Evolutionary conservation across 2,888 invertebrate genomes (phyloP).

Genomic region (Catocala fraxini): DNA sequence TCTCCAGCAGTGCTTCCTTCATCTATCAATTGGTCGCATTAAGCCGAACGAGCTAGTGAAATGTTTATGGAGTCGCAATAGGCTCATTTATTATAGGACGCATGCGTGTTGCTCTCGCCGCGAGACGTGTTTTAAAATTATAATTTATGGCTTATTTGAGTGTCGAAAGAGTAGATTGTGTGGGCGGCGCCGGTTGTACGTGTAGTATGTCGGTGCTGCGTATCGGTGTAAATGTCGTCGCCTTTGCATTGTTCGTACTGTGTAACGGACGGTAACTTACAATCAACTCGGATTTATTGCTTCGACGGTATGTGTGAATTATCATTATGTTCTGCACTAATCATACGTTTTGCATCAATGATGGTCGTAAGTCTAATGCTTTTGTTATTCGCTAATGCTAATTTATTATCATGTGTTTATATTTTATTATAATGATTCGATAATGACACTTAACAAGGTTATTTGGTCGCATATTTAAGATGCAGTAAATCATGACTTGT

Average conservation of each 20-base stretch:
- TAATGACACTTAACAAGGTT: no score
- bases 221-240: slow-evolving; percentile 53
- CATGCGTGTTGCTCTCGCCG: slow-evolving; percentile 60
- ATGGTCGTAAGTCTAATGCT: slow-evolving; percentile 10
- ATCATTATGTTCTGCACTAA: slow-evolving; percentile 44
- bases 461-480: no score
- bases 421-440: no score
- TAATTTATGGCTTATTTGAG: slow-evolving; percentile 83
- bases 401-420: neutral
- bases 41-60: slow-evolving; percentile 47
- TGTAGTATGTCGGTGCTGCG: slow-evolving; percentile 35
- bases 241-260: slow-evolving; percentile 45
- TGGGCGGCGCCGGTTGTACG: slow-evolving; percentile 72
- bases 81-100: slow-evolving; percentile 62
- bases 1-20: slow-evolving; percentile 38
- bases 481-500: no score
- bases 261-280: slow-evolving; percentile 40
- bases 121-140: slow-evolving; percentile 79
- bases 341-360: slow-evolving; percentile 31
- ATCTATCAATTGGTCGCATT: slow-evolving; percentile 50
- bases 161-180: slow-evolving; percentile 81
- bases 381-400: neutral
- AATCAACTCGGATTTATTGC: slow-evolving; percentile 48
- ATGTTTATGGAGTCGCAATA: slow-evolving; percentile 59
- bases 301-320: slow-evolving; percentile 37